Evolutionary conservation across 2,113 vertebrate genomes (phyloP).

Genomic region (Rhinolophus ferrumequinum): DNA sequence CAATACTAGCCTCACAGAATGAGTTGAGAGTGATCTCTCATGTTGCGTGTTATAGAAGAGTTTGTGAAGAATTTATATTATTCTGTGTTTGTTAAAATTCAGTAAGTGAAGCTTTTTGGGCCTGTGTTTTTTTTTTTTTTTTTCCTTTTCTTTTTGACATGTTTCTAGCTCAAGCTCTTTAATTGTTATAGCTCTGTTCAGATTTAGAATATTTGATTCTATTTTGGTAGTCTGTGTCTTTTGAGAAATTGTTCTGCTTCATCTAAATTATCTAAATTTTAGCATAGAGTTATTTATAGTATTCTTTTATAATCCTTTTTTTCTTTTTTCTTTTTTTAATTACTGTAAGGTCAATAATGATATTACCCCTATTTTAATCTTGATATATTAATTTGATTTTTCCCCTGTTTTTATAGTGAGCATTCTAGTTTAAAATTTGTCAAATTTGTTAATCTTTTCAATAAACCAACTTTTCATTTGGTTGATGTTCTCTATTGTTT

Average conservation of each 20-base stretch:
- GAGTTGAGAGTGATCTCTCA: background rate
- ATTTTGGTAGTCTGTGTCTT: background rate
- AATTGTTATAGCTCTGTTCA: background rate
- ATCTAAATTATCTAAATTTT: background rate
- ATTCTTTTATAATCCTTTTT: background rate
- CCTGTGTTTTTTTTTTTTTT: no score
- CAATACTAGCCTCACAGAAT: background rate
- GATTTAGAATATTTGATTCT: background rate
- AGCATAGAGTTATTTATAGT: background rate
- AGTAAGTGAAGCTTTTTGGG: background rate
- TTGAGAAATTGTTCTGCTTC: background rate
- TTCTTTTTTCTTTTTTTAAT: background rate
- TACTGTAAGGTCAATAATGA: background rate
- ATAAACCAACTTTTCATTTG: background rate
- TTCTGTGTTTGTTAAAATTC: background rate
- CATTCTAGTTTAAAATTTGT: background rate
- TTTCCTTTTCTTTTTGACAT: background rate
- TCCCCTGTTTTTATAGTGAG: background rate
- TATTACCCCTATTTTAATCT: background rate
- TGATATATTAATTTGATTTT: background rate
- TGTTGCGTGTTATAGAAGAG: background rate
- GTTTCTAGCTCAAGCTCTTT: background rate
- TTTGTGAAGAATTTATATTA: background rate
- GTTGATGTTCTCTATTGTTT: background rate
- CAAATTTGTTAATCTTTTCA: background rate